Evolutionary conservation across 1,140 invertebrate genomes (phyloP), one percentile per base, ranked within the genome.

Genomic region (Zaprionus tsacasi): DNA sequence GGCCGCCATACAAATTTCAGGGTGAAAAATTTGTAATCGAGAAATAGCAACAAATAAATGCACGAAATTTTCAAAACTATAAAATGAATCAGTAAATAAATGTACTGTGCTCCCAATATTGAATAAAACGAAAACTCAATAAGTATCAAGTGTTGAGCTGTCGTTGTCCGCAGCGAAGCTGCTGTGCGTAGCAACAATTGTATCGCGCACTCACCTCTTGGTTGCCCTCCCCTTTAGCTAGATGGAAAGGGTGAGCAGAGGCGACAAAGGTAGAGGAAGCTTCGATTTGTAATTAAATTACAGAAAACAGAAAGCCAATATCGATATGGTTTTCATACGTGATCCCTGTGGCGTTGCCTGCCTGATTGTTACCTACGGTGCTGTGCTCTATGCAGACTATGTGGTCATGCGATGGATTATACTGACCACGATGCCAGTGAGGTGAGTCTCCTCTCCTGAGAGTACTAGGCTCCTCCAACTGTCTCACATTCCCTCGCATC

Each of bases 331-430:
- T 13, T 95, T 95, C 76, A 94, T 97, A 58, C 94, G 94, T 76
- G 97, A 98, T 94, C 97, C 97, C 40, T 98, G 97, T 92, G 97
- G 97, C 74, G 95, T 98, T 81, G 94, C 96, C 71, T 98, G 97
- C 92, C 95, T 98, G 70, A 92, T 97, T 59, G 94, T 98, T 70
- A 98, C 97, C 12, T 98, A 98, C 91, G 82, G 94, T 27, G 96
- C 96, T 30, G 94, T 98, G 43, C 94, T 97, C 79, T 98, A 98
- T 93, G 97, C 97, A 5, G 97, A 98, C 93, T 98, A 98, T 94
- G 97, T 97, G 50, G 95, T 98, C 11, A 94, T 97, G 60, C 93
- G 95, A 93, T 98, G 97, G 96, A 95, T 98, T 74, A 95, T 98
- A 72, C 92, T 98, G 33, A 96, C 96, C 50, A 96, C 96, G 7